Evolutionary conservation across 23 tunicate genomes (phyloP), one percentile per base, ranked within the genome.

Genomic region (Clavelina lepadiformis): DNA sequence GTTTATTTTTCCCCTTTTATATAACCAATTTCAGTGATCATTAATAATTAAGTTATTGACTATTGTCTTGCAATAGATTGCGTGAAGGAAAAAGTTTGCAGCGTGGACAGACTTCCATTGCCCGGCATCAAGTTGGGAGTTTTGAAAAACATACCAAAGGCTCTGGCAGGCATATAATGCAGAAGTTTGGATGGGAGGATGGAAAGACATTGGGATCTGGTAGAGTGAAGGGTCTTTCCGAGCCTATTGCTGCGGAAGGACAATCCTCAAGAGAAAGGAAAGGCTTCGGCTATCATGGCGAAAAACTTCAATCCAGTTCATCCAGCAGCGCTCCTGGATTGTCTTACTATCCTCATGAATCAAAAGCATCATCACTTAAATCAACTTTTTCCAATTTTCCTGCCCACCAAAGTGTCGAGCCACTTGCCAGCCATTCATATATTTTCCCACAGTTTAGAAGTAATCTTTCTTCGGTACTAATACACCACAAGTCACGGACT

Each of bases 251-350:
- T 37, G 69, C 74, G 6, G 78, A 74, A 29, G 88, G 88, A 31
- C 96, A 88, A 35, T 41, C 50, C 24, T 38, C 73, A 13, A 35
- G 57, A 3, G 72, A 46, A 70, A 74, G 31, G 33, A 52, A 45
- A 15, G 96, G 96, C 13, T 53, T 88, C 15, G 96, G 96, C 21
- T 78, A 64, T 32, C 71, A 73, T 36, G 85, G 85, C 3, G 65
- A 53, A 55, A 66, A 66, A 28, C 19, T 66, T 3, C 47, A 27
- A 28, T 8, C 50, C 7, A 26, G 13, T 7, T 6, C 6, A 26
- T 25, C 11, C n/a, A 51, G 50, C 13, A 8, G 50, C 20, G 13
- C 19, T 8, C 29, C 47, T 20, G 20, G n/a, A 26, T 5, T 11
- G 50, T 8, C 19, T 54, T 8, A 22, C 60, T 54, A 41, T 41